A percentile compares a stretch with the other conserved stretches of the same genome.
These are phyloP conservation scores for Hippocampus barbouri DNA, from an alignment of 2,113 vertebrate species.

Conservation along the genomic window DNA sequence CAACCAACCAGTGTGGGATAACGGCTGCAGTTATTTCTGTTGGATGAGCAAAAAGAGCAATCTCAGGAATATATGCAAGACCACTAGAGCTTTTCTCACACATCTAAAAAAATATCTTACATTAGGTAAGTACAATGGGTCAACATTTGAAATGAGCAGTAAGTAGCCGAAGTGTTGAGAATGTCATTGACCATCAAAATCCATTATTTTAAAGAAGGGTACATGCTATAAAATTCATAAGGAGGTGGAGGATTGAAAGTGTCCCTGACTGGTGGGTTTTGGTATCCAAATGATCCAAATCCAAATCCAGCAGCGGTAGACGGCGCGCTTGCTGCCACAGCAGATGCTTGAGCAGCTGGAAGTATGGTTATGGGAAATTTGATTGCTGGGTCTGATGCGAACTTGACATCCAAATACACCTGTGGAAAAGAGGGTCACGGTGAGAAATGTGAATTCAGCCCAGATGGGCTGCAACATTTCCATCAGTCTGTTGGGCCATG, in stretches of 20 bases:
- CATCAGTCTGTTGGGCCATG: neutral
- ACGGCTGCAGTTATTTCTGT: no score
- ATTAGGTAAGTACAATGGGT: neutral
- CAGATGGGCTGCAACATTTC: neutral
- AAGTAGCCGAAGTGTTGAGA: neutral
- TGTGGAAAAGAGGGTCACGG: slow-evolving; percentile 18
- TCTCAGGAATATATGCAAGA: neutral
- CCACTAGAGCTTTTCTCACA: neutral
- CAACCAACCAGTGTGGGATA: no score
- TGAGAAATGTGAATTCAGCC: neutral
- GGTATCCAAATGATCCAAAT: slow-evolving; percentile 23
- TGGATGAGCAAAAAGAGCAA: no score
- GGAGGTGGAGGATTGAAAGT: slow-evolving; percentile 35
- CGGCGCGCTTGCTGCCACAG: slow-evolving; percentile 3
- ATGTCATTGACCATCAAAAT: slow-evolving; percentile 10
- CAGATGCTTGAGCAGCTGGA: slow-evolving; percentile 5
- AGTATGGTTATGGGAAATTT: slow-evolving; percentile 60
- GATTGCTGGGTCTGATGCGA: slow-evolving; percentile 58
- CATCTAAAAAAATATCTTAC: neutral
- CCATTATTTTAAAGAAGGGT: slow-evolving; percentile 15
- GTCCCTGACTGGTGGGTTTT: slow-evolving; percentile 16
- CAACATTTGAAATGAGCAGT: neutral
- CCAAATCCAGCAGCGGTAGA: slow-evolving; percentile 23
- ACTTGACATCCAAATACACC: slow-evolving; percentile 65
- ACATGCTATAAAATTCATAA: slow-evolving; percentile 33